Base-by-base conservation (phyloP, 64 coral and sea anemone genomes). In the Porites lutea region DNA sequence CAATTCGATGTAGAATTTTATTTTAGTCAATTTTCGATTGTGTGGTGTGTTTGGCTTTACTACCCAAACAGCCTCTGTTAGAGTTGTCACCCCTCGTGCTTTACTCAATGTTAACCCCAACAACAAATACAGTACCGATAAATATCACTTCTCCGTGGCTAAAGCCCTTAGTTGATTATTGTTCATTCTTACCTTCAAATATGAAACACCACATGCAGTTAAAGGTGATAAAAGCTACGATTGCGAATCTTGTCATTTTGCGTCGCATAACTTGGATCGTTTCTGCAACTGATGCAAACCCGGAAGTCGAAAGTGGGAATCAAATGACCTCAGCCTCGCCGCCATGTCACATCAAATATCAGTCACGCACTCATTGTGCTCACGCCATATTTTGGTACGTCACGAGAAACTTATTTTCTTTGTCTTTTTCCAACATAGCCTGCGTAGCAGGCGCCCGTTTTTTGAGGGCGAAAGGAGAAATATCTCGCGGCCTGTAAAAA, bases 81-180 rank as follows among this genome's bases (percentile, higher is more conserved):
- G 27, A 37, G 27, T 37, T 37, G 27, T 37, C 27, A 37, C 27
- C 27, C 1, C 27, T 37, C 27, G 27, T 37, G 65, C 65, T 68
- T 68, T 68, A 68, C 65, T 68, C 65, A 68, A 68, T 68, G 65
- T 68, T 68, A 20, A 68, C 13, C 65, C 16, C 8, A 68, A 68
- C 65, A 68, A 68, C 65, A 68, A 68, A 68, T 68, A 68, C 65
- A 68, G 65, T 68, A 68, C 65, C 65, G 65, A 68, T 68, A 68
- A 68, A 68, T 68, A 68, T 68, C 65, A 67, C 21, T 67, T 67
- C 65, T 67, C 65, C 65, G 65, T 67, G 65, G 65, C 65, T 67
- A 67, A 68, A 68, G 18, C 65, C 65, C 4, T 68, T 68, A 68
- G 65, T 68, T 68, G 65, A 68, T 68, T 68, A 68, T 68, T 68